These are phyloP conservation scores for Kuschelorhynchus macadamiae DNA, from an alignment of 2,888 invertebrate species.

Conservation along the genomic window DNA sequence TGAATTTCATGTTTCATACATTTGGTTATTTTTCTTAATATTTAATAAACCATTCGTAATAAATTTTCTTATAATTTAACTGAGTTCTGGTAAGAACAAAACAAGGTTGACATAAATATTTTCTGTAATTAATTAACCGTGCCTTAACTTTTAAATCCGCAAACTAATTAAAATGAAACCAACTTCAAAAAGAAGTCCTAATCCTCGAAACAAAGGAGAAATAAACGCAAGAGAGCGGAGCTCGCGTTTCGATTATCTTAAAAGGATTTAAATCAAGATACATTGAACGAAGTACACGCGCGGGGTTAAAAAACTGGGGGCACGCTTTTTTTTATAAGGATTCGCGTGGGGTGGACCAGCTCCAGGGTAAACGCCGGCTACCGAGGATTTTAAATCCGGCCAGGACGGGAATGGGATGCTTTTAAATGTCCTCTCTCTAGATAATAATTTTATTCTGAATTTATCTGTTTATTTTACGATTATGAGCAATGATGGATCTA, in stretches of 20 bases:
- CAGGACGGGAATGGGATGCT: constrained; percentile 13
- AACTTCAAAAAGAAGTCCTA: constrained; percentile 23
- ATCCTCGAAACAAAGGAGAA: constrained; percentile 35
- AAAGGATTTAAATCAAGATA: constrained; percentile 59
- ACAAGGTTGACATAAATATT: too few relatives aligned
- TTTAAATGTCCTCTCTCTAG: not conserved
- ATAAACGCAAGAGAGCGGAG: constrained; percentile 19
- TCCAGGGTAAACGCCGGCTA: constrained; percentile 51
- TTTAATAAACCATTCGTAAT: too few relatives aligned
- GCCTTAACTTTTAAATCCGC: constrained; percentile 17
- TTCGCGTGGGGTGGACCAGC: constrained; percentile 58
- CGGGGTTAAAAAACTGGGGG: constrained; percentile 59
- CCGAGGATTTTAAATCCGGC: constrained; percentile 28
- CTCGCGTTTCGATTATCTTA: constrained; percentile 49
- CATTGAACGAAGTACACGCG: constrained; percentile 59
- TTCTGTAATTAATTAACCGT: too few relatives aligned
- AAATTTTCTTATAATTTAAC: too few relatives aligned
- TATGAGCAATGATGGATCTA: too few relatives aligned
- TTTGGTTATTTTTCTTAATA: too few relatives aligned
- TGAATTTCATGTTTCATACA: too few relatives aligned
- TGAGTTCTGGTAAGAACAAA: too few relatives aligned
- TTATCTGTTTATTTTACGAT: too few relatives aligned
- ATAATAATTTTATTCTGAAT: too few relatives aligned
- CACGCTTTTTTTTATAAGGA: constrained; percentile 54
- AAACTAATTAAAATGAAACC: constrained; percentile 41